Percentiles rank a stretch among this genome's conserved stretches.
Conservation (phyloP, 2,797 vertebrate species). For the Hybognathus amarus region DNA sequence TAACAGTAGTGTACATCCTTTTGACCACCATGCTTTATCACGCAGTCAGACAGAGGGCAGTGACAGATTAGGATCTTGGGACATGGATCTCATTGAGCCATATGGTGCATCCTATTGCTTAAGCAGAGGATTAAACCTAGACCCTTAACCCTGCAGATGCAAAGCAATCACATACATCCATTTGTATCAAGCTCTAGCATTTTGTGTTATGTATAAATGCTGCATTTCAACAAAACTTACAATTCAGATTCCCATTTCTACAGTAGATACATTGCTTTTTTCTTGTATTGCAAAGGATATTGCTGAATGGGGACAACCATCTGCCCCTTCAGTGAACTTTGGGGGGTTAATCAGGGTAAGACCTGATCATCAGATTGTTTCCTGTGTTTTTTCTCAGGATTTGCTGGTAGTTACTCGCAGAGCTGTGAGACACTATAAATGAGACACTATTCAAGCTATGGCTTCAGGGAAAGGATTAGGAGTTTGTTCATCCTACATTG, state of each 20-base stretch:
- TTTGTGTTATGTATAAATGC: background rate
- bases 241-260: background rate
- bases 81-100: conserved; percentile 79
- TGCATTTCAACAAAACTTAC: background rate
- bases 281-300: background rate
- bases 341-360: conserved; percentile 45
- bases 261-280: background rate
- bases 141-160: conserved; percentile 73
- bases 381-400: conserved; percentile 42
- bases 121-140: conserved; percentile 72
- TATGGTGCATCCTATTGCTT: conserved; percentile 73
- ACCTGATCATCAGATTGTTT: conserved; percentile 58
- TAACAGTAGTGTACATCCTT: conserved; percentile 67
- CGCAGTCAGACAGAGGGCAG: conserved; percentile 74
- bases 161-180: conserved; percentile 31
- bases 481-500: conserved; percentile 3
- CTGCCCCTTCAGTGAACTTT: conserved; percentile 41
- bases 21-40: conserved; percentile 46
- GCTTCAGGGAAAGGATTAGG: conserved; percentile 51
- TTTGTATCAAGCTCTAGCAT: background rate
- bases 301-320: background rate
- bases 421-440: conserved; percentile 36
- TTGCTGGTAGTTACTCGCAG: conserved; percentile 32
- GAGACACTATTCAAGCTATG: conserved; percentile 40
- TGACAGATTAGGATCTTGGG: conserved; percentile 74